Evolutionary conservation across 2,888 invertebrate genomes (phyloP).

Genomic region (Artemia sp.): DNA sequence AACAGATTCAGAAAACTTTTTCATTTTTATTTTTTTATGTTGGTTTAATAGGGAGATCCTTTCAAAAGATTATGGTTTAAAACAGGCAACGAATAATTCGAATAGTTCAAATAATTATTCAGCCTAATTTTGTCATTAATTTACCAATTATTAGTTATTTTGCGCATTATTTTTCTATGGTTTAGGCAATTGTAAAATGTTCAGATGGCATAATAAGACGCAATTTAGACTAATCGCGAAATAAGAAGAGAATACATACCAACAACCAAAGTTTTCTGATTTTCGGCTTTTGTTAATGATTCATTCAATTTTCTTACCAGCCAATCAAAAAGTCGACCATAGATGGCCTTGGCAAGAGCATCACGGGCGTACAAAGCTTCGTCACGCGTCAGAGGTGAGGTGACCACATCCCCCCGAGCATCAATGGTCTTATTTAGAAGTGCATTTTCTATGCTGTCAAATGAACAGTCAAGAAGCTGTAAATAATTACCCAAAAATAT

Average conservation of each 20-base stretch:
- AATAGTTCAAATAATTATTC: no score
- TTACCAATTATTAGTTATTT: no score
- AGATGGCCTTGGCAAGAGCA: constrained; percentile 75
- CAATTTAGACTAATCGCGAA: background rate
- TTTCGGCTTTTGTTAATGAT: constrained; percentile 38
- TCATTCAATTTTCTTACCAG: constrained; percentile 60
- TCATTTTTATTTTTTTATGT: no score
- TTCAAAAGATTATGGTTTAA: no score
- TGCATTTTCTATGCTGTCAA: constrained; percentile 46
- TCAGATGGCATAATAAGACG: background rate
- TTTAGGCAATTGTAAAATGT: no score
- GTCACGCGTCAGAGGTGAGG: constrained; percentile 58
- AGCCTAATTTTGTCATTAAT: no score
- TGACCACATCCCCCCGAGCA: constrained; percentile 63
- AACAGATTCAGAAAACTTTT: no score
- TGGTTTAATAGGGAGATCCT: no score
- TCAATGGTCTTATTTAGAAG: constrained; percentile 71
- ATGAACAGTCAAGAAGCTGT: constrained; percentile 55
- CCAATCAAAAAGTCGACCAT: constrained; percentile 80
- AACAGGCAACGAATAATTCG: no score
- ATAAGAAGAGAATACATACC: background rate
- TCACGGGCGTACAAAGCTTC: constrained; percentile 70
- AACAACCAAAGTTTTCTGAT: constrained; percentile 21
- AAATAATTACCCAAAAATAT: constrained; percentile 20
- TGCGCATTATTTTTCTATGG: no score